These are phyloP conservation scores for Ceramica pisi DNA, from an alignment of 2,888 invertebrate species.

Conservation along the genomic window DNA sequence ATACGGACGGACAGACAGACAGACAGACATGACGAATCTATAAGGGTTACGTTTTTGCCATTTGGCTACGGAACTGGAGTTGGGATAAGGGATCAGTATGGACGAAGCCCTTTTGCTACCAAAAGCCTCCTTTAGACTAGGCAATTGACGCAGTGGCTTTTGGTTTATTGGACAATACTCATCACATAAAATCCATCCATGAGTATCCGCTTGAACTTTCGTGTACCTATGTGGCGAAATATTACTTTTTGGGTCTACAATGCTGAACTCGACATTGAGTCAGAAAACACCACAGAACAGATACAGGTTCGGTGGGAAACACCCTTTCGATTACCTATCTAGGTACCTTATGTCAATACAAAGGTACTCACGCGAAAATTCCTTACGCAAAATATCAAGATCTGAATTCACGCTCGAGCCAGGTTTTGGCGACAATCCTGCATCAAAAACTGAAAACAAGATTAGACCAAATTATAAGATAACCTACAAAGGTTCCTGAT, in stretches of 20 bases:
- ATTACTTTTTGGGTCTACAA: neutral
- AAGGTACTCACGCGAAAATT: conserved; percentile 27
- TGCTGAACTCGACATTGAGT: neutral
- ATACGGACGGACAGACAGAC: no score
- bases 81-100: no score
- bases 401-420: conserved; percentile 8
- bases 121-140: no score
- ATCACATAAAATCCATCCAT: no score
- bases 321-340: neutral
- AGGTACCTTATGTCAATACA: neutral
- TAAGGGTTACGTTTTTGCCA: no score
- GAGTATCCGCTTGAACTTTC: no score
- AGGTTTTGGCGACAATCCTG: neutral
- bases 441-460: conserved; percentile 39
- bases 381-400: conserved; percentile 17
- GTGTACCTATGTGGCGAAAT: no score
- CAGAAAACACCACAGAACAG: no score
- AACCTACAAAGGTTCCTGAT: neutral
- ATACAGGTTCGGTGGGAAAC: no score
- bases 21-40: no score
- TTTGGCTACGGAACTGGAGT: no score
- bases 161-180: neutral
- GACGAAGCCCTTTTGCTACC: no score
- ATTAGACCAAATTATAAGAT: neutral
- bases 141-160: neutral